These are phyloP conservation scores for Centropus unirufus DNA, from an alignment of 2,113 vertebrate species.

Conservation along the genomic window DNA sequence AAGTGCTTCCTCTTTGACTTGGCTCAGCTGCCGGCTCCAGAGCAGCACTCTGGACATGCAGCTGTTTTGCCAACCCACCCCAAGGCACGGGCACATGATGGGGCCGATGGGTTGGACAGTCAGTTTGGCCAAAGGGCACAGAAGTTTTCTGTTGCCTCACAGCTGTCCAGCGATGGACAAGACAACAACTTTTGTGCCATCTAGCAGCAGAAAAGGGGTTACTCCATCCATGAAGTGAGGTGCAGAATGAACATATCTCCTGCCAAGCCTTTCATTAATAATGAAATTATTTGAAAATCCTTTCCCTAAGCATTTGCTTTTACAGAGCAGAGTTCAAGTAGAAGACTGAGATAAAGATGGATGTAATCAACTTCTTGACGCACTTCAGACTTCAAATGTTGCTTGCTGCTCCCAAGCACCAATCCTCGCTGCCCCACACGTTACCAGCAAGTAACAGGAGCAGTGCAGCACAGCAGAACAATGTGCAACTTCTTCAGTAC, in stretches of 20 bases:
- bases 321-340: background rate
- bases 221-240: background rate
- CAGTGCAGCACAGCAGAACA: background rate
- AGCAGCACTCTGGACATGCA: accelerated
- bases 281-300: background rate
- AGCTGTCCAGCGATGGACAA: background rate
- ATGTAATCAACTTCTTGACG: background rate
- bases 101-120: background rate
- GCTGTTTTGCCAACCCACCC: background rate
- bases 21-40: accelerated
- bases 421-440: background rate
- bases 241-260: background rate
- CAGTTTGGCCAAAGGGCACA: background rate
- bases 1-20: background rate
- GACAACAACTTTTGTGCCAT: background rate
- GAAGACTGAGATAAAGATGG: background rate
- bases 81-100: background rate
- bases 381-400: background rate
- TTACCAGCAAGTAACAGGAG: background rate
- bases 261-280: background rate
- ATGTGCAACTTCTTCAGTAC: background rate
- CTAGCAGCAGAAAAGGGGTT: background rate
- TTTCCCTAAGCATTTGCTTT: background rate
- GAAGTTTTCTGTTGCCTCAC: background rate
- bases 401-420: background rate